These are phyloP conservation scores for Zeuzera pyrina DNA, from an alignment of 2,888 invertebrate species.

Conservation along the genomic window DNA sequence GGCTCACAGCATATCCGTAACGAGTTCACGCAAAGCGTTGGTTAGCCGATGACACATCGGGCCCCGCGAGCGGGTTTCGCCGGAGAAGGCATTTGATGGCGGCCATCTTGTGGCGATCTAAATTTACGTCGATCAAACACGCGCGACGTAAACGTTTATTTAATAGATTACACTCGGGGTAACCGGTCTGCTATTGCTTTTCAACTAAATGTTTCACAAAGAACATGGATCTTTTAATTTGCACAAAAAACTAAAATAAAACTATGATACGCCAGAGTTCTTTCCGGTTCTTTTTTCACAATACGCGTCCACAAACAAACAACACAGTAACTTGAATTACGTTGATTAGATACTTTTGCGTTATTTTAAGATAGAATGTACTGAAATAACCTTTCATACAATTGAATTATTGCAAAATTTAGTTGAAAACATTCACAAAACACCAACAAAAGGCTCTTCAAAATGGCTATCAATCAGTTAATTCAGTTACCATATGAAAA, in stretches of 20 bases:
- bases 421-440: constrained; percentile 72
- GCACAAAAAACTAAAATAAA: constrained; percentile 30
- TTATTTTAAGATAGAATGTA: constrained; percentile 21
- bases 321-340: constrained; percentile 31
- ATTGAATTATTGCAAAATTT: constrained; percentile 48
- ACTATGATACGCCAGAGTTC: constrained; percentile 43
- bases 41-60: constrained; percentile 61
- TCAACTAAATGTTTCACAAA: constrained; percentile 7
- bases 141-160: constrained; percentile 49
- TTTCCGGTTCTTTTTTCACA: constrained; percentile 63
- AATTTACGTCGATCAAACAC: constrained; percentile 68
- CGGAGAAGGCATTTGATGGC: constrained; percentile 66
- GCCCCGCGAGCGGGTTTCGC: constrained; percentile 63
- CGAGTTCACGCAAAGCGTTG: constrained; percentile 23
- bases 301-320: constrained; percentile 52
- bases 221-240: constrained; percentile 23
- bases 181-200: constrained; percentile 9
- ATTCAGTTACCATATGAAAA: constrained; percentile 65
- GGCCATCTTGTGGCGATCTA: constrained; percentile 71
- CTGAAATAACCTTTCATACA: constrained; percentile 22
- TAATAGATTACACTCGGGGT: constrained; percentile 22
- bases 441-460: constrained; percentile 73
- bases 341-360: constrained; percentile 24
- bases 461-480: constrained; percentile 72
- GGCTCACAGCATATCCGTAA: constrained; percentile 56